phyloP scores from a whole-genome alignment of 2,888 invertebrate genomes.

The Limnephilus auricula region DNA sequence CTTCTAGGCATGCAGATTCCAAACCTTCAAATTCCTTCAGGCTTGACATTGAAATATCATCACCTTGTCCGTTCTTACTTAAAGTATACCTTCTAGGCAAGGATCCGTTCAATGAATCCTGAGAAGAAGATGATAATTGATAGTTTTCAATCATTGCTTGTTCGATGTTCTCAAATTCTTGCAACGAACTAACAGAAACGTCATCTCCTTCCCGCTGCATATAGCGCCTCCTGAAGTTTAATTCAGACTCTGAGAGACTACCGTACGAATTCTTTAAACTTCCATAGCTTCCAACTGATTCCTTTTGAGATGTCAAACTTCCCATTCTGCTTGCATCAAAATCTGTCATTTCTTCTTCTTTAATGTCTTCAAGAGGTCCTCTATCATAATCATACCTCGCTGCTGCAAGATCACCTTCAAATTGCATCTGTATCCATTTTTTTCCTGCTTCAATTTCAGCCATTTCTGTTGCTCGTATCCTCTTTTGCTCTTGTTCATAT shows the following conservation, averaged over 20 bases:
- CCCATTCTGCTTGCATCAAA: constrained; percentile 88
- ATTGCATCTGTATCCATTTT: constrained; percentile 94
- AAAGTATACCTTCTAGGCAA: constrained; percentile 84
- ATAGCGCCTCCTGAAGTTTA: constrained; percentile 89
- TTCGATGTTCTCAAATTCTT: constrained; percentile 96
- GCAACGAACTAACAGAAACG: constrained; percentile 93
- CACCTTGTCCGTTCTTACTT: constrained; percentile 86
- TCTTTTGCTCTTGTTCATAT: constrained; percentile 84
- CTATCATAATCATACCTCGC: constrained; percentile 88
- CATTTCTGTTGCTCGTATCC: constrained; percentile 75
- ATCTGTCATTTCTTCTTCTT: constrained; percentile 93
- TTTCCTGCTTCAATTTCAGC: constrained; percentile 85
- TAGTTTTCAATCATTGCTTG: constrained; percentile 89
- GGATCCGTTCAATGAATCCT: constrained; percentile 91
- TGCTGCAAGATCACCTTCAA: constrained; percentile 83
- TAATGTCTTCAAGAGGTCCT: constrained; percentile 92
- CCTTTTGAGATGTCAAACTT: constrained; percentile 87
- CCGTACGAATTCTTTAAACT: constrained; percentile 93
- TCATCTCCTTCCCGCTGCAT: constrained; percentile 91
- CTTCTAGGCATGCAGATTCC: constrained; percentile 92
- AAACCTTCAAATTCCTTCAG: constrained; percentile 95
- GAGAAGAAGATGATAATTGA: constrained; percentile 87
- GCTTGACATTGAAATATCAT: constrained; percentile 91
- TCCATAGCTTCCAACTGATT: constrained; percentile 87
- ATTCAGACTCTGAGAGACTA: constrained; percentile 95